A percentile compares a stretch with the other conserved stretches of the same genome.
phyloP scores from a whole-genome alignment of 2,797 vertebrate species.

The Australoheros facetus region DNA sequence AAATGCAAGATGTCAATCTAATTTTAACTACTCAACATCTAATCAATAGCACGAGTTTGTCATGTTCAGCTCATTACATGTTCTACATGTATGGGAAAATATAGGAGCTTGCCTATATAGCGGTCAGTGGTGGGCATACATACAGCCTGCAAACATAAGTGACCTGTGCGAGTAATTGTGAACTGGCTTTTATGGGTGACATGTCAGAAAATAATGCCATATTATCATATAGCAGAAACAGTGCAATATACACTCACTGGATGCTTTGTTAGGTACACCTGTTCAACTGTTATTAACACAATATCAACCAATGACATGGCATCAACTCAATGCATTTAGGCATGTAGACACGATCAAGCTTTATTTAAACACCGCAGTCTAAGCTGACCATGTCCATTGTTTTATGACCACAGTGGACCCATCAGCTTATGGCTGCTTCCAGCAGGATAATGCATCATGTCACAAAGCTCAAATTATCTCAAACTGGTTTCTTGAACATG shows the following conservation, averaged over 20 bases:
- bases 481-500: background rate
- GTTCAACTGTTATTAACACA: background rate
- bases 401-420: no score
- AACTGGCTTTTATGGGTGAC: background rate
- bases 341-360: background rate
- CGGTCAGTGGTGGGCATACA: background rate
- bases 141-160: background rate
- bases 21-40: background rate
- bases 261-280: background rate
- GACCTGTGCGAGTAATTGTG: background rate
- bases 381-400: no score
- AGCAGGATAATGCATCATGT: background rate
- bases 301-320: background rate
- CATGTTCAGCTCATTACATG: background rate
- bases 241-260: background rate
- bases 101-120: background rate
- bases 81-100: background rate
- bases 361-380: no score
- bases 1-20: background rate
- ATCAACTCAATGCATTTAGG: background rate
- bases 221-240: background rate
- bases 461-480: background rate
- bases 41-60: background rate
- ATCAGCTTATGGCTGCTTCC: no score
- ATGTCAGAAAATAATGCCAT: no score